Base-by-base conservation (phyloP, 1,140 invertebrate genomes). In the Brachionus rotundiformis region DNA sequence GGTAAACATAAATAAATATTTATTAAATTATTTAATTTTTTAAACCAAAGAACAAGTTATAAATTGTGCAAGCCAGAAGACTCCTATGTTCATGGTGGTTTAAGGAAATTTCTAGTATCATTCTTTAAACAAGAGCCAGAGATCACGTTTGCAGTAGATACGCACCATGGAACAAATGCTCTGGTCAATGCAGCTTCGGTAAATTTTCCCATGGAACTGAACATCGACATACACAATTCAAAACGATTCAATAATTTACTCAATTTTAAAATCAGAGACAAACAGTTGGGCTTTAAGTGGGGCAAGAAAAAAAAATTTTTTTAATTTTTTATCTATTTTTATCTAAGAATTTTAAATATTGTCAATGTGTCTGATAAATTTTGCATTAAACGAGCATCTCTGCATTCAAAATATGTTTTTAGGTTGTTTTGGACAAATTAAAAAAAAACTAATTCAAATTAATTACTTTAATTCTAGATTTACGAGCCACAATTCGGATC, bases 91-190 rank as follows among this genome's bases (percentile, higher is more conserved):
- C 10, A 25, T 25, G 3, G 0, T 33, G 8, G 16, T 33, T 25
- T 73, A 3, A 73, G 36, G 39, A 73, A 27, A 73, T 41, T 44
- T 73, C 44, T 73, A 19, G 27, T 73, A 16, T 44, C 33, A 3
- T 73, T 47, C 44, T 44, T 73, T 25, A 73, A 73, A 29, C 68
- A 73, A 73, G 68, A 73, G 5, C 68, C 68, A 1, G 44, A 73
- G n/a, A 44, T 73, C 2, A 73, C 44, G 13, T 73, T 73, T 29
- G 33, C 25, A 11, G 68, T 73, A 0, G 11, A 73, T 25, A 29
- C 68, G 7, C 44, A 39, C 3, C 16, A 44, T 23, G 68, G 68
- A n/a, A 73, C 68, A 44, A 41, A 73, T 31, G 68, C 68, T 23
- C n/a, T 73, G 13, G 27, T 73, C 23, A 73, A 73, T 44, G 19